Conservation (phyloP, 2,113 vertebrate species). For the Centropus bengalensis region DNA sequence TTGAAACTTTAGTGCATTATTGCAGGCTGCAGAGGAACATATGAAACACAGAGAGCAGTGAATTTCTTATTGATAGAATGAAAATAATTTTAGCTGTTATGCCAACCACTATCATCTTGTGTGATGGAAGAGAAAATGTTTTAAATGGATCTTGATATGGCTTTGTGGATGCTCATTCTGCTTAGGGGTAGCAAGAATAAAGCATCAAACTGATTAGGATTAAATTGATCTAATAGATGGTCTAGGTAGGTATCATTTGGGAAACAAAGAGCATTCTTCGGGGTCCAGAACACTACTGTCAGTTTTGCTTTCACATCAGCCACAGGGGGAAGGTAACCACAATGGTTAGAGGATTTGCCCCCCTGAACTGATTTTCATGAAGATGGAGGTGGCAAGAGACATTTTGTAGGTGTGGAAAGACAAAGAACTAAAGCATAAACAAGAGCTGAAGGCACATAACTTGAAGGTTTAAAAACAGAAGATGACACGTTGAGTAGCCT, state of each 20-base stretch:
- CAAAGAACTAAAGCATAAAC: neutral
- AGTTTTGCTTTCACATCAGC: neutral
- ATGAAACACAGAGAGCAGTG: neutral
- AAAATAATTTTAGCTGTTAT: neutral
- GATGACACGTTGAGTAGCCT: neutral
- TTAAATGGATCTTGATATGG: neutral
- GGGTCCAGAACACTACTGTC: neutral
- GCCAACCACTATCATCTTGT: neutral
- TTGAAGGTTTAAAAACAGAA: neutral
- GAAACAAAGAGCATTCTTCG: neutral
- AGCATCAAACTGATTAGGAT: neutral
- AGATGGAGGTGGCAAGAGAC: neutral
- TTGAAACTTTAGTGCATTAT: neutral
- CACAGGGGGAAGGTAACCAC: neutral
- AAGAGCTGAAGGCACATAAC: neutral
- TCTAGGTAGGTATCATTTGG: neutral
- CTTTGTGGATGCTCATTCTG: neutral
- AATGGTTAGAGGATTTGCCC: neutral
- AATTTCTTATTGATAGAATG: neutral
- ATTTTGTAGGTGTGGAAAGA: neutral
- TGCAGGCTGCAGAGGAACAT: neutral
- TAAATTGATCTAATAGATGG: neutral
- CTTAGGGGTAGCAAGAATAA: neutral
- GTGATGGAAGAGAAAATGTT: neutral
- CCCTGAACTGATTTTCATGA: neutral